Evolutionary conservation across 2,888 invertebrate species (phyloP), one percentile per base, ranked within the genome.

Genomic region (Megalurothrips usitatus): DNA sequence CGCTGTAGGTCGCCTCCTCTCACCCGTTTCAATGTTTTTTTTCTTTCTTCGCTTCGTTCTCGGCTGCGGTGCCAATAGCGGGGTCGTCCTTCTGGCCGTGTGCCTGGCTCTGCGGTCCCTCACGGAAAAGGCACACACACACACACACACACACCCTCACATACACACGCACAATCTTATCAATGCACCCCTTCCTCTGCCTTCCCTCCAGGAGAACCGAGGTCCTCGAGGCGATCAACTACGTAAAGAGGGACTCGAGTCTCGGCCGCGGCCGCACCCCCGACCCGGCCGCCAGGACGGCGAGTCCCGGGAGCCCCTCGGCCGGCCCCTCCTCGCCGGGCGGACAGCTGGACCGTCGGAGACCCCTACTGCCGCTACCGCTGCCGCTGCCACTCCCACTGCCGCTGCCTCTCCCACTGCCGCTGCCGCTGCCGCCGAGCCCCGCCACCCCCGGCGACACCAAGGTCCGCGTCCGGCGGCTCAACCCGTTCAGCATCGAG

Each of bases 401-500:
- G 52, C 52, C 52, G 14, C 52, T 17, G 52, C 52, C 9, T 1
- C 78, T 68, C 49, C 83, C 81, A 34, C 52, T 1, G 2, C 58
- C 58, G 14, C 23, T 75, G 68, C 8, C 68, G 19, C 68, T 75
- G 68, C 68, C 26, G 68, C 68, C 68, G 68, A 12, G 26, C 68
- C 81, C 82, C 58, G 83, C 83, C 81, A 82, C 83, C 83, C 84
- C 82, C 78, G 84, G 85, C 47, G 84, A 43, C 34, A 43, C 34
- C 34, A 43, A 86, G 85, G 87, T 89, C 87, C 87, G 91, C 90
- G 86, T 92, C 90, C 89, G 92, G 90, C 87, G 92, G 85, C 90
- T 91, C 84, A 95, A 95, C 88, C 95, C 96, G 80, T 96, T 96
- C 89, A 95, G 95, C 89, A 96, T 96, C 91, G 96, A 96, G 87